Evolutionary conservation across 2,113 vertebrate species (phyloP).

Genomic region (Serilophus lunatus): DNA sequence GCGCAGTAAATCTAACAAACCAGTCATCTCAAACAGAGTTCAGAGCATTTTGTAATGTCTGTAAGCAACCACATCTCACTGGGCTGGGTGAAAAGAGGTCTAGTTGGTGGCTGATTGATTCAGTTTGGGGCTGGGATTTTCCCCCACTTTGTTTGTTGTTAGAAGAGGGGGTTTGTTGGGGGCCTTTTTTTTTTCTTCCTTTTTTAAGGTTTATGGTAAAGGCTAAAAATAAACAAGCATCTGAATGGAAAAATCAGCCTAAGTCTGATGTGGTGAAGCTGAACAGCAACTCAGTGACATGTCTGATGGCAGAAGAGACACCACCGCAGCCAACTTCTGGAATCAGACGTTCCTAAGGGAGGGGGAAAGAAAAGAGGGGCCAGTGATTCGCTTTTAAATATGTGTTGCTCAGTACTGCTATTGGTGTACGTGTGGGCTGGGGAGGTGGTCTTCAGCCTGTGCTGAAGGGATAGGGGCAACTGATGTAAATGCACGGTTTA

Average conservation of each 20-base stretch:
- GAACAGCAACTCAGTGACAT: constrained; percentile 66
- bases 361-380: background rate
- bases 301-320: constrained; percentile 67
- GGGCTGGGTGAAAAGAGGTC: constrained; percentile 12
- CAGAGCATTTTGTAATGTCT: constrained; percentile 72
- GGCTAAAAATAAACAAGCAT: constrained; percentile 68
- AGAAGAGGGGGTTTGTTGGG: background rate
- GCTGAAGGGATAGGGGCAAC: background rate
- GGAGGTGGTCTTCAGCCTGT: constrained; percentile 35
- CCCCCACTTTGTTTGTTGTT: background rate
- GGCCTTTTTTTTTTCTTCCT: background rate
- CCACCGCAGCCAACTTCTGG: constrained; percentile 61
- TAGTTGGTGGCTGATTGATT: background rate
- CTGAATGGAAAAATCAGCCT: constrained; percentile 57
- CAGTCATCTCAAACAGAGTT: constrained; percentile 62
- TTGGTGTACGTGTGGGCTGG: background rate
- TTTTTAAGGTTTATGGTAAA: constrained; percentile 19
- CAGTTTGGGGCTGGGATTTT: background rate
- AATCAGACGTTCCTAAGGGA: constrained; percentile 59
- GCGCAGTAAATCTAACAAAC: constrained; percentile 24
- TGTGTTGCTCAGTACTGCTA: constrained; percentile 20
- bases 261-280: constrained; percentile 66
- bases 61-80: constrained; percentile 20
- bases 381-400: constrained; percentile 37
- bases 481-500: background rate